Evolutionary conservation across 1,140 invertebrate genomes (phyloP).

Genomic region (Temnothorax longispinosus): DNA sequence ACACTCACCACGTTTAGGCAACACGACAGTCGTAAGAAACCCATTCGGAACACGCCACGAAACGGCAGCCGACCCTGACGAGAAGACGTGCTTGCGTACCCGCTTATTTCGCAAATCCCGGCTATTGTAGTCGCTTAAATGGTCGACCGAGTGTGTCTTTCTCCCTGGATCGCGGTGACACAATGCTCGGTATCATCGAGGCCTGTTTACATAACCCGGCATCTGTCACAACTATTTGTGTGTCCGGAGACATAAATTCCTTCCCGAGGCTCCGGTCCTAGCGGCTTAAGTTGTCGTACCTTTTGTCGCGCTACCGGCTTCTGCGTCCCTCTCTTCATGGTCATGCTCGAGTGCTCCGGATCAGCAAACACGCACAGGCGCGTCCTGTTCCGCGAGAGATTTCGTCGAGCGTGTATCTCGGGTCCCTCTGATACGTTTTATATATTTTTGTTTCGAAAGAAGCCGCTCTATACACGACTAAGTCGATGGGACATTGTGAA

Average conservation of each 20-base stretch:
- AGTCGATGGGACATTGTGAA: slow-evolving; percentile 22
- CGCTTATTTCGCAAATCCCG: slow-evolving; percentile 78
- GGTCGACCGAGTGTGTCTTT: slow-evolving; percentile 45
- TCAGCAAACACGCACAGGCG: slow-evolving; percentile 71
- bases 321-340: slow-evolving; percentile 58
- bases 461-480: slow-evolving; percentile 19
- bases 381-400: slow-evolving; percentile 55
- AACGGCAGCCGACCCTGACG: not conserved
- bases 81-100: slow-evolving; percentile 38
- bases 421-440: slow-evolving; percentile 36
- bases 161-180: slow-evolving; percentile 69
- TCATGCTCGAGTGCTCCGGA: slow-evolving; percentile 75
- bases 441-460: slow-evolving; percentile 51
- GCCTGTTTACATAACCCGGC: slow-evolving; percentile 80
- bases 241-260: slow-evolving; percentile 71
- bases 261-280: slow-evolving; percentile 60
- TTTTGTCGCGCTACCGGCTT: slow-evolving; percentile 74
- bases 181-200: slow-evolving; percentile 71
- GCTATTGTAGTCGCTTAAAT: slow-evolving; percentile 76
- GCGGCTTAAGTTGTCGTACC: slow-evolving; percentile 68
- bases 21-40: not conserved
- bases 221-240: slow-evolving; percentile 83
- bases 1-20: no score
- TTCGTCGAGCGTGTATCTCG: slow-evolving; percentile 34
- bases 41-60: not conserved